Conservation (phyloP, 2,797 vertebrate species). For the Chromis chromis region DNA sequence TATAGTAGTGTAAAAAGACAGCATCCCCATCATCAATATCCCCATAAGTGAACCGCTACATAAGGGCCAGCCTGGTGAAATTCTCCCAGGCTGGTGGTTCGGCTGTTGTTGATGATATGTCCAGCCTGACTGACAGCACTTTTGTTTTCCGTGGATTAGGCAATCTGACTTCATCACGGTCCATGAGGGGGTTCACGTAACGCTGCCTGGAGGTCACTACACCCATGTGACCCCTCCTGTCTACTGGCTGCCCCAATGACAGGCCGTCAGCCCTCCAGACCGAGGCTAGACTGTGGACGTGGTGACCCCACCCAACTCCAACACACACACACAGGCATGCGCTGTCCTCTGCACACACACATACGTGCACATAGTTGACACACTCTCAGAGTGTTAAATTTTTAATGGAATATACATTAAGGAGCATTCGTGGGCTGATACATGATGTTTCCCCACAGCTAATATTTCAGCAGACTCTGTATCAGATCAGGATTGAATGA, state of each 20-base stretch:
- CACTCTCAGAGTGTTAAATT: conserved; percentile 75
- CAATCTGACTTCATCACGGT: conserved; percentile 87
- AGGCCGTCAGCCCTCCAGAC: conserved; percentile 40
- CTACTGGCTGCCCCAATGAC: conserved; percentile 43
- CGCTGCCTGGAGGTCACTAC: conserved; percentile 80
- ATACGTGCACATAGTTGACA: conserved; percentile 31
- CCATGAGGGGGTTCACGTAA: conserved; percentile 81
- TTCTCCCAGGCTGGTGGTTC: conserved; percentile 64
- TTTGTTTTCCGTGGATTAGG: conserved; percentile 86
- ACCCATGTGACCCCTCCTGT: conserved; percentile 69
- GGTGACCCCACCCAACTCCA: conserved; percentile 40
- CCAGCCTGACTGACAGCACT: conserved; percentile 82
- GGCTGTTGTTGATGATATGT: conserved; percentile 71
- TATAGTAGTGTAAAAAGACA: conserved; percentile 51
- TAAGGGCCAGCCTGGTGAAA: conserved; percentile 52
- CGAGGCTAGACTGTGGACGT: conserved; percentile 51
- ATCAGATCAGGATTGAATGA: conserved; percentile 76
- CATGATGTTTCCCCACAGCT: conserved; percentile 74
- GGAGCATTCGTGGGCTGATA: conserved; percentile 74
- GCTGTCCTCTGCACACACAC: conserved; percentile 7
- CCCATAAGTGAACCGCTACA: conserved; percentile 70
- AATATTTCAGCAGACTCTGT: conserved; percentile 79
- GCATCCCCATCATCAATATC: conserved; percentile 79
- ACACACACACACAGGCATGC: conserved; percentile 18
- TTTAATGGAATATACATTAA: conserved; percentile 87